Evolutionary conservation across 92 coral and sea anemone species (phyloP), one percentile per base, ranked within the genome.

Genomic region (Umimayanthus chanpuru): DNA sequence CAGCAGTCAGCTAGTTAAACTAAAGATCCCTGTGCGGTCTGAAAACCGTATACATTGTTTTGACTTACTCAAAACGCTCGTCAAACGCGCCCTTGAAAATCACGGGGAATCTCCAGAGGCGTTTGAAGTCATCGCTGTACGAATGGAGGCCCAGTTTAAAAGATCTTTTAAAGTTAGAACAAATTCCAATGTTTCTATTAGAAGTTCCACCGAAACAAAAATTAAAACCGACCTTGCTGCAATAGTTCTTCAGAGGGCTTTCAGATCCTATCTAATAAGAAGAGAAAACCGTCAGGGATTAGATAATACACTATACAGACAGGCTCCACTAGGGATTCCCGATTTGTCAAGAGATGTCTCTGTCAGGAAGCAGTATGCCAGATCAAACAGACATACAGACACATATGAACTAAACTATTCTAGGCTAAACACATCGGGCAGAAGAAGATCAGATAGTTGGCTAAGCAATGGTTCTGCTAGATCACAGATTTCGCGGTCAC

Each of bases 31-130:
- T 2, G 94, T 97, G 14, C 95, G 99, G 47, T 93, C 89, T 7
- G 99, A 97, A 15, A 93, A 97, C 64, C 92, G 94, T 29, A 92
- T 94, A 26, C 98, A 97, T 88, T 95, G 99, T 85, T 95, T 97
- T 77, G 99, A 97, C 84, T 85, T 97, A 56, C 91, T 97, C 8
- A 96, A 97, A 85, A 95, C 93, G 50, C 85, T 97, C 40, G 99
- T 95, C 43, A 90, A 94, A 68, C 89, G 89, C 36, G 90, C 88
- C 55, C 90, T 97, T 15, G 98, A 94, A 73, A 93, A 93, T 77
- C 96, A 95, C 72, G 98, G 98, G 21, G 98, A 95, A 70, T 94
- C 96, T 23, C 94, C 99, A 7, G 99, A 97, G 53, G 92, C 91
- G 16, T 95, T 95, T 74, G 92, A 93, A 39, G 94, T 93, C 7